A percentile compares a stretch with the other conserved stretches of the same genome.
Evolutionary conservation across 1,140 invertebrate species (phyloP).

Genomic region (Nixonia krombeini): DNA sequence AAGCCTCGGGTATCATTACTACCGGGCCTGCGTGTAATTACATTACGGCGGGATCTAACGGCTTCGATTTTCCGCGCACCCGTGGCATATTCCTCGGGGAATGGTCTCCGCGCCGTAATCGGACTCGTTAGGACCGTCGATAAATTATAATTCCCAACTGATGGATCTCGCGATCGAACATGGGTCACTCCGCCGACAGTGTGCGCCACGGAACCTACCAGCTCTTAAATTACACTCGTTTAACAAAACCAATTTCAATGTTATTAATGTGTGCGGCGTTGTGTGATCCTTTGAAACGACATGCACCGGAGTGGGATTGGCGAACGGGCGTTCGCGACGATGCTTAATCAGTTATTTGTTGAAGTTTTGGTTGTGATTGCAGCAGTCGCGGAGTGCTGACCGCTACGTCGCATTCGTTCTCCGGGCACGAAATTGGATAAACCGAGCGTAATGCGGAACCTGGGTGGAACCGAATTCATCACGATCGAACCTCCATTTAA

Average conservation of each 20-base stretch:
- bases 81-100: slow-evolving; percentile 20
- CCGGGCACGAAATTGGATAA: slow-evolving; percentile 21
- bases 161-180: slow-evolving; percentile 33
- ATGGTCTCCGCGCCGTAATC: slow-evolving; percentile 35
- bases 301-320: no score
- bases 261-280: no score
- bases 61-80: slow-evolving; percentile 35
- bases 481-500: slow-evolving; percentile 18
- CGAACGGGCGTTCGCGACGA: no score
- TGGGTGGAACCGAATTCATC: slow-evolving; percentile 25
- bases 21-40: slow-evolving; percentile 39
- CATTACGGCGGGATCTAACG: slow-evolving; percentile 33
- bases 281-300: no score
- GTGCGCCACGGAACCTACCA: slow-evolving; percentile 27
- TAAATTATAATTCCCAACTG: slow-evolving; percentile 45
- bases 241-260: no score
- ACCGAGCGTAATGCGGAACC: slow-evolving; percentile 15
- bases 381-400: no score
- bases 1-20: slow-evolving; percentile 38
- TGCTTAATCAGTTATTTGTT: no score
- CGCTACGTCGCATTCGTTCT: slow-evolving; percentile 5
- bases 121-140: slow-evolving; percentile 45
- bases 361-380: no score
- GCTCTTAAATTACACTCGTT: no score
- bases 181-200: slow-evolving; percentile 40